Evolutionary conservation across 2,797 vertebrate genomes (phyloP).

Genomic region (Crocodylus rhombifer): DNA sequence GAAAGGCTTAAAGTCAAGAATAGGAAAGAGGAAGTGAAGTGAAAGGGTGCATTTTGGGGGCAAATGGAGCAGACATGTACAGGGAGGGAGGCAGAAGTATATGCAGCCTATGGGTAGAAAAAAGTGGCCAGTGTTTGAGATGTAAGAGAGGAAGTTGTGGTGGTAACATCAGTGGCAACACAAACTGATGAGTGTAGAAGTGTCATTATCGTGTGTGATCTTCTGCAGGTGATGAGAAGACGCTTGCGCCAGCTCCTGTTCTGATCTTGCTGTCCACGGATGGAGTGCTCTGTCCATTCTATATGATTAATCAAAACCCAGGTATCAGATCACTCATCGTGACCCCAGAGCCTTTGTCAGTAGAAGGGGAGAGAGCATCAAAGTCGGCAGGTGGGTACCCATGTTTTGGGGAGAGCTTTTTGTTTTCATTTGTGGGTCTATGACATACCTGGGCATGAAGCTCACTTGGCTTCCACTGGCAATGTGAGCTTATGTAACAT

Average conservation of each 20-base stretch:
- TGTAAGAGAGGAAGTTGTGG: background rate
- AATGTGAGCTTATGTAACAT: background rate
- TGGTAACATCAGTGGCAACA: background rate
- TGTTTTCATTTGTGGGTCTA: background rate
- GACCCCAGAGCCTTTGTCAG: conserved; percentile 67
- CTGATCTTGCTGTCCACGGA: conserved; percentile 95
- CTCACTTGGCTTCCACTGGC: background rate
- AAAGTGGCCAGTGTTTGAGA: background rate
- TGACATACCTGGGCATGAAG: background rate
- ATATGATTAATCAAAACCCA: conserved; percentile 92
- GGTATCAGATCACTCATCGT: conserved; percentile 86
- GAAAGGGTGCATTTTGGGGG: background rate
- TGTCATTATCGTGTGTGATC: background rate
- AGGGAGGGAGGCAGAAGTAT: background rate
- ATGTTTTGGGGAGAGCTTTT: background rate
- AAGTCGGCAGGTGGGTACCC: conserved; percentile 82
- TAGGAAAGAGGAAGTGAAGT: background rate
- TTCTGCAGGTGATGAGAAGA: conserved; percentile 90
- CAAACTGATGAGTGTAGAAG: background rate
- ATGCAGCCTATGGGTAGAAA: background rate
- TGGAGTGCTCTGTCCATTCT: conserved; percentile 94
- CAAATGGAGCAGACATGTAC: background rate
- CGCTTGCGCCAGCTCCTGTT: conserved; percentile 88
- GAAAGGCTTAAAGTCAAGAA: background rate
- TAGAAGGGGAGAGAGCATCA: conserved; percentile 88